Percentiles rank a stretch among this genome's conserved stretches.
Conservation (phyloP, 2,797 vertebrate genomes). For the Liparis tanakae region DNA sequence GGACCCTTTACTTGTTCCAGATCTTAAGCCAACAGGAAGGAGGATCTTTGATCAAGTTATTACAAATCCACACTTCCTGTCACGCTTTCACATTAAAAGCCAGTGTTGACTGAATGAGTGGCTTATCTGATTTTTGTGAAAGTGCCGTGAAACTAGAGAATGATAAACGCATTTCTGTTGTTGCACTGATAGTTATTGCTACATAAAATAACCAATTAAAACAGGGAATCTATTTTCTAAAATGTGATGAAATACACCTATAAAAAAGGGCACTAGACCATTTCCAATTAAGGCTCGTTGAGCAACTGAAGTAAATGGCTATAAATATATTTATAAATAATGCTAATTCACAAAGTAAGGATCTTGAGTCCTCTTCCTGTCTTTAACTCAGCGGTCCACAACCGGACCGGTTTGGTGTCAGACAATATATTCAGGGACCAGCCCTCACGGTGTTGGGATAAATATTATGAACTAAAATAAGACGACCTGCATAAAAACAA, state of each 20-base stretch:
- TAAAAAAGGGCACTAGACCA: not conserved
- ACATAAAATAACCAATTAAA: not conserved
- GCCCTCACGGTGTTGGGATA: not conserved
- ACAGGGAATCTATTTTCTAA: not conserved
- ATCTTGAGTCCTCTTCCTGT: not conserved
- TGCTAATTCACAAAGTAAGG: too few species aligned
- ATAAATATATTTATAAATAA: not conserved
- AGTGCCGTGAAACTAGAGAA: not conserved
- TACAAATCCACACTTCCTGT: not conserved
- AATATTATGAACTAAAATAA: not conserved
- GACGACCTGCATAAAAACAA: too few species aligned
- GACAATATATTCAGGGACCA: not conserved
- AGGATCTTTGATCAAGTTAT: not conserved
- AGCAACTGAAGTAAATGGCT: not conserved
- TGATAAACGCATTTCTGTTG: not conserved
- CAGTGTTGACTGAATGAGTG: not conserved
- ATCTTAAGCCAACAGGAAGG: not conserved
- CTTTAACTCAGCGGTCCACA: not conserved
- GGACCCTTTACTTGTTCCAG: not conserved
- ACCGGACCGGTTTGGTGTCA: not conserved
- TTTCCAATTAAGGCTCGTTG: not conserved
- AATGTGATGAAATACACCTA: not conserved
- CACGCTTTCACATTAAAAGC: constrained; percentile 7
- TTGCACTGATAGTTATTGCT: not conserved
- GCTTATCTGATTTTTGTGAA: not conserved